These are phyloP conservation scores for Platycercus adscitus DNA, from an alignment of 2,113 vertebrate species.

Conservation along the genomic window DNA sequence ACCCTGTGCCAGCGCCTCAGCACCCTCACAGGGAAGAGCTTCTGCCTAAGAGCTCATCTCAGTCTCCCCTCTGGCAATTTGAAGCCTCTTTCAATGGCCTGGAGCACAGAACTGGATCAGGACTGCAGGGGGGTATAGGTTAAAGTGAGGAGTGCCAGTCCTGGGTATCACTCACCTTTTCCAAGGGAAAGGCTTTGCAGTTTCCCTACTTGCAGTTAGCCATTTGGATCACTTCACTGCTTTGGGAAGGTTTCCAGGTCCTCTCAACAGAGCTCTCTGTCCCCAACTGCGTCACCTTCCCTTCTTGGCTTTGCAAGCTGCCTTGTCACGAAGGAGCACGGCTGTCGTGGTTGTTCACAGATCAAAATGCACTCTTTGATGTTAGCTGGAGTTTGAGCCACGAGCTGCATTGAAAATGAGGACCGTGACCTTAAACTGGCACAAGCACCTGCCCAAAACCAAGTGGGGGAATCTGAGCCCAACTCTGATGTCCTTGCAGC, in stretches of 20 bases:
- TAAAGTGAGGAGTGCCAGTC: background rate
- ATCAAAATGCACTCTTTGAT: background rate
- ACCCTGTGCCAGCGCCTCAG: background rate
- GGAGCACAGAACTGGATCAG: background rate
- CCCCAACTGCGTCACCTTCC: conserved; percentile 11
- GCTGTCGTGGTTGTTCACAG: background rate
- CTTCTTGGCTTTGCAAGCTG: background rate
- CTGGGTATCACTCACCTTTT: background rate
- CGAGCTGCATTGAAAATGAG: background rate
- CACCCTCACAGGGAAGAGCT: background rate
- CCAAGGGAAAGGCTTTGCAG: background rate
- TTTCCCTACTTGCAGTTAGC: background rate
- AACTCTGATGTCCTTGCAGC: background rate
- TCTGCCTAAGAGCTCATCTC: background rate
- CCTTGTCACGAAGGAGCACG: background rate
- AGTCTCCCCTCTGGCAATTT: background rate
- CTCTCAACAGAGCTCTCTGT: background rate
- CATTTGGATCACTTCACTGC: background rate
- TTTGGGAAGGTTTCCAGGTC: background rate
- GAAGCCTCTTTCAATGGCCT: background rate
- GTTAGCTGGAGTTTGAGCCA: background rate
- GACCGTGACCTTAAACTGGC: background rate
- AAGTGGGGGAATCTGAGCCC: background rate
- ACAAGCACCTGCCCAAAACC: background rate
- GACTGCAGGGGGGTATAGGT: background rate